Percentiles rank a stretch among this genome's conserved stretches.
phyloP scores from a whole-genome alignment of 1,140 invertebrate species.

The Stegodyphus mimosarum region DNA sequence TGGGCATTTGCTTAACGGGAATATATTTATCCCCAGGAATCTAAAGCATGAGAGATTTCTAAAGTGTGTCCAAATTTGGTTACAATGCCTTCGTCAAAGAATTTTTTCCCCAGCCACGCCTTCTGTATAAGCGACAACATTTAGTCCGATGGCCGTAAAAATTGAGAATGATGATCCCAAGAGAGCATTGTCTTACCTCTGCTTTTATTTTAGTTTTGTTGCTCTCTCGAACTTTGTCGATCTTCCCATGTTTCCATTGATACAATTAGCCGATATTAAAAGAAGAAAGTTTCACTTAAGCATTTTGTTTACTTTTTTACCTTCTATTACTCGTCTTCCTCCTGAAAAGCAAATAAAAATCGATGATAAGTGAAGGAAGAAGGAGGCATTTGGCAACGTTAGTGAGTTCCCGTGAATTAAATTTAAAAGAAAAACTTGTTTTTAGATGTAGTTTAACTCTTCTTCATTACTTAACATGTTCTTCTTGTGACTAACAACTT shows the following conservation, averaged over 20 bases:
- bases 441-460: not conserved
- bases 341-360: conserved; percentile 25
- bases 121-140: not conserved
- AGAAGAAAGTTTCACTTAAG: conserved; percentile 42
- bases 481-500: conserved; percentile 42
- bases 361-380: conserved; percentile 22
- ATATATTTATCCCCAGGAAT: too few species aligned
- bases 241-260: conserved; percentile 24
- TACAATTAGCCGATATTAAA: conserved; percentile 57
- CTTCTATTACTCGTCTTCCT: not conserved
- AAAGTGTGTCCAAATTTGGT: too few species aligned
- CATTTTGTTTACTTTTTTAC: conserved; percentile 42
- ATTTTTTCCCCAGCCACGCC: not conserved
- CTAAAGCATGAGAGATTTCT: too few species aligned
- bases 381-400: conserved; percentile 22
- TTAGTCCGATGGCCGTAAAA: not conserved
- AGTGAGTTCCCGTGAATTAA: conserved; percentile 42
- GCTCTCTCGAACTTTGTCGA: conserved; percentile 6
- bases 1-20: too few species aligned
- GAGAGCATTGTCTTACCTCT: conserved; percentile 33
- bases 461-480: conserved; percentile 53
- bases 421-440: conserved; percentile 57
- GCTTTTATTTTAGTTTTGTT: conserved; percentile 22
- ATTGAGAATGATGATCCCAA: not conserved
- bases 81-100: too few species aligned